phyloP scores from a whole-genome alignment of 1,140 invertebrate species.

The Helicoverpa armigera region DNA sequence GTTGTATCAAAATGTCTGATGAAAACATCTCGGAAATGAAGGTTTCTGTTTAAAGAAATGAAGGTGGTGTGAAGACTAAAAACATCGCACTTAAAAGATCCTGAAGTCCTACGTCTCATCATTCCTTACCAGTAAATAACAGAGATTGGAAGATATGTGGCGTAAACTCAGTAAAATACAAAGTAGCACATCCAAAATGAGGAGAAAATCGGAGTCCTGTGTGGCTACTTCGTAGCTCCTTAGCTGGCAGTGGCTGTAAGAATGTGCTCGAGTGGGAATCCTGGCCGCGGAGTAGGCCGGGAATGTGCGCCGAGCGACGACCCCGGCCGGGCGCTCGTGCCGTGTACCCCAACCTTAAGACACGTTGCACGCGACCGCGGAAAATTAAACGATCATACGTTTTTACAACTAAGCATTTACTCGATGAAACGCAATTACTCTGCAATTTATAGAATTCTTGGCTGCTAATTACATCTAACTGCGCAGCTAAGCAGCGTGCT shows the following conservation, averaged over 20 bases:
- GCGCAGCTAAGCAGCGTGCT: not conserved
- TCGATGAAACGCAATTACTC: constrained; percentile 32
- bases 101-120: too few relatives aligned
- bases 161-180: not conserved
- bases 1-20: not conserved
- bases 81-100: too few relatives aligned
- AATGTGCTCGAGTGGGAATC: constrained; percentile 71
- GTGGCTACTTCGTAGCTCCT: constrained; percentile 51
- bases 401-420: constrained; percentile 36
- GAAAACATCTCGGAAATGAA: not conserved
- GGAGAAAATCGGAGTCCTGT: not conserved
- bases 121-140: too few relatives aligned
- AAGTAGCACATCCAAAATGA: constrained; percentile 26
- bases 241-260: constrained; percentile 57
- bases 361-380: constrained; percentile 4
- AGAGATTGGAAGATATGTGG: too few relatives aligned
- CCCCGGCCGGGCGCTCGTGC: constrained; percentile 55
- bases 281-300: constrained; percentile 54
- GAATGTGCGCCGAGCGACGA: constrained; percentile 63
- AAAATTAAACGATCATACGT: constrained; percentile 41
- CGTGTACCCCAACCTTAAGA: constrained; percentile 42
- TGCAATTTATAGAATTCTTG: constrained; percentile 36
- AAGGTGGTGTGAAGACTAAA: too few relatives aligned
- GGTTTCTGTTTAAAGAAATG: not conserved
- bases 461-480: constrained; percentile 29